Evolutionary conservation across 1,140 invertebrate genomes (phyloP).

Genomic region (Pseudomyrmex sp.): DNA sequence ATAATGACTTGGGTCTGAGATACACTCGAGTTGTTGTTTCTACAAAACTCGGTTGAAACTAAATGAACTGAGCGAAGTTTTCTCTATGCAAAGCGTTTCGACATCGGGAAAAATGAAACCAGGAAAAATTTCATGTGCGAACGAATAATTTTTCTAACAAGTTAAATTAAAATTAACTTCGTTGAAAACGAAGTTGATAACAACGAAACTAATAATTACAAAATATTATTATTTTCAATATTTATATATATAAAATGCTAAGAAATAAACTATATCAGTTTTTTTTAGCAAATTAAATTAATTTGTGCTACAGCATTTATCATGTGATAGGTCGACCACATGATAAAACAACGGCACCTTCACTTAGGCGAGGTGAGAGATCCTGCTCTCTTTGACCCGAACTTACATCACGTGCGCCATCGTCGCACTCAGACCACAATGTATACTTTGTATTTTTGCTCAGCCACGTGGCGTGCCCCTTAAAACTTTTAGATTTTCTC

Average conservation of each 20-base stretch:
- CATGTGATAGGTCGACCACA: too few relatives aligned
- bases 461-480: conserved; percentile 19
- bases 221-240: background rate
- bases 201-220: background rate
- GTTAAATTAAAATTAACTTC: too few relatives aligned
- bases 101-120: conserved; percentile 57
- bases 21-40: conserved; percentile 70
- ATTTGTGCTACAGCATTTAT: background rate
- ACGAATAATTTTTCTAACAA: too few relatives aligned
- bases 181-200: background rate
- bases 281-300: too few relatives aligned
- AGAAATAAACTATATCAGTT: too few relatives aligned
- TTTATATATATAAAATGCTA: too few relatives aligned
- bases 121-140: conserved; percentile 26
- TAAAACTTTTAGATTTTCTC: conserved; percentile 46
- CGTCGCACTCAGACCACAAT: background rate
- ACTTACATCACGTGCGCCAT: conserved; percentile 14
- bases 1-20: conserved; percentile 22
- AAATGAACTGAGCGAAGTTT: conserved; percentile 75
- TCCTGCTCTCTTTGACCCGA: background rate
- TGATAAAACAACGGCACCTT: background rate
- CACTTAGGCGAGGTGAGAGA: conserved; percentile 7
- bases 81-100: conserved; percentile 67
- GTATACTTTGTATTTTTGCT: conserved; percentile 49
- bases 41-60: conserved; percentile 63